phyloP scores from a whole-genome alignment of 30 jellyfish, hydroid and myxozoan species.

The Mastigias papua region DNA sequence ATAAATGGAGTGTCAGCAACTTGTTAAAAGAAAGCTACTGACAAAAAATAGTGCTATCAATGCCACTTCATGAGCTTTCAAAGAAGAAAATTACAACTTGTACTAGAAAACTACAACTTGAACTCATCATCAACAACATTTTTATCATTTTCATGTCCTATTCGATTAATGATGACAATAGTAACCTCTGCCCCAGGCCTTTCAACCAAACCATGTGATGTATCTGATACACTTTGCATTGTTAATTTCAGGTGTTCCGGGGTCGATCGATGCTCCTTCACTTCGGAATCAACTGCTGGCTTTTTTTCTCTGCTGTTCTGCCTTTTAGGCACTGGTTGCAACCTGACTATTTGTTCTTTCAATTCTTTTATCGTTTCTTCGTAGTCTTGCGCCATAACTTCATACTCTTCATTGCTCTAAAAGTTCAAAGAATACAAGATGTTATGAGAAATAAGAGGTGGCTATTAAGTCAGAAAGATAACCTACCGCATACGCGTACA shows the following conservation, averaged over 20 bases:
- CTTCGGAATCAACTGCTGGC: conserved; percentile 25
- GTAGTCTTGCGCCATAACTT: conserved; percentile 39
- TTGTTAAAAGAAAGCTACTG: too few relatives aligned
- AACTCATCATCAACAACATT: too few relatives aligned
- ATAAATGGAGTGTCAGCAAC: too few relatives aligned
- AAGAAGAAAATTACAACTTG: too few relatives aligned
- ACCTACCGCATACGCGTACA: too few relatives aligned
- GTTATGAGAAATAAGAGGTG: background rate
- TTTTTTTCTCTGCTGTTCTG: conserved; percentile 51
- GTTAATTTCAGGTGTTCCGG: conserved; percentile 52
- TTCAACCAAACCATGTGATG: conserved; percentile 43
- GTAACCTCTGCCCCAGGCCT: conserved; percentile 78
- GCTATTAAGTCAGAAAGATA: too few relatives aligned
- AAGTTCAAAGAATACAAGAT: background rate
- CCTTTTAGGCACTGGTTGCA: conserved; percentile 20
- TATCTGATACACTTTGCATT: background rate
- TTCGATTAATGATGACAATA: too few relatives aligned
- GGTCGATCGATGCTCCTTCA: conserved; percentile 37
- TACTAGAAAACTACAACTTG: too few relatives aligned
- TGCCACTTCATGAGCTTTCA: too few relatives aligned
- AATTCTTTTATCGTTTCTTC: conserved; percentile 61
- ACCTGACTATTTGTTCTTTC: conserved; percentile 22
- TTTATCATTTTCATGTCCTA: too few relatives aligned
- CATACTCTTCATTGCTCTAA: conserved; percentile 59
- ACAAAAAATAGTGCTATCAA: too few relatives aligned